phyloP scores from a whole-genome alignment of 2,888 invertebrate genomes.

The Cantharis rustica region DNA sequence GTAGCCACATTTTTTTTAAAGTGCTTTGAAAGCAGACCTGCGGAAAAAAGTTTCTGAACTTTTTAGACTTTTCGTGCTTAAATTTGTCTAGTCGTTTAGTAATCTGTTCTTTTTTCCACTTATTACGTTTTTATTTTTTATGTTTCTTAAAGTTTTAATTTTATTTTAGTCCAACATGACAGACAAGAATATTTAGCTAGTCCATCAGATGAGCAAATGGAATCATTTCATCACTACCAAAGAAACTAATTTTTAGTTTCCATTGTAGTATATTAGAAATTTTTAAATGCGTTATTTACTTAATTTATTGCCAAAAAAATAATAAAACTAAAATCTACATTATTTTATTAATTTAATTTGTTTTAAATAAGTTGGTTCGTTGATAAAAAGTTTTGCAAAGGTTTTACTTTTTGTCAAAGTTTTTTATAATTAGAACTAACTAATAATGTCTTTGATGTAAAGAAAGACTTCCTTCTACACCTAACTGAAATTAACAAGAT shows the following conservation, averaged over 20 bases:
- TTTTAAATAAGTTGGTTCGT: background rate
- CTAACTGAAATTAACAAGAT: background rate
- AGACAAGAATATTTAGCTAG: conserved; percentile 33
- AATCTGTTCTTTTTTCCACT: too few relatives aligned
- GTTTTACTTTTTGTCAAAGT: too few relatives aligned
- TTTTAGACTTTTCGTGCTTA: too few relatives aligned
- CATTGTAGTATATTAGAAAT: background rate
- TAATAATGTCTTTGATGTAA: background rate
- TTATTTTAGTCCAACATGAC: conserved; percentile 49
- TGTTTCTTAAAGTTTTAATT: background rate
- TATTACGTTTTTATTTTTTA: too few relatives aligned
- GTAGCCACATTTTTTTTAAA: too few relatives aligned
- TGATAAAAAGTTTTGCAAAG: background rate
- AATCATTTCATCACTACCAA: conserved; percentile 20
- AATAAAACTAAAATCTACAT: background rate
- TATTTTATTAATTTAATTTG: too few relatives aligned
- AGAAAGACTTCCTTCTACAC: too few relatives aligned
- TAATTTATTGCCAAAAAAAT: background rate
- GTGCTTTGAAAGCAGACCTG: too few relatives aligned
- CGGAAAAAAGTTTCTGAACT: too few relatives aligned
- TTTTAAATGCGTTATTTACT: background rate
- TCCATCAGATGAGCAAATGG: conserved; percentile 21
- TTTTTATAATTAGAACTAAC: background rate
- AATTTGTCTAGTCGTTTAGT: too few relatives aligned
- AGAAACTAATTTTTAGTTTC: background rate